Evolutionary conservation across 2,113 vertebrate species (phyloP).

Genomic region (Dissostichus mawsoni): DNA sequence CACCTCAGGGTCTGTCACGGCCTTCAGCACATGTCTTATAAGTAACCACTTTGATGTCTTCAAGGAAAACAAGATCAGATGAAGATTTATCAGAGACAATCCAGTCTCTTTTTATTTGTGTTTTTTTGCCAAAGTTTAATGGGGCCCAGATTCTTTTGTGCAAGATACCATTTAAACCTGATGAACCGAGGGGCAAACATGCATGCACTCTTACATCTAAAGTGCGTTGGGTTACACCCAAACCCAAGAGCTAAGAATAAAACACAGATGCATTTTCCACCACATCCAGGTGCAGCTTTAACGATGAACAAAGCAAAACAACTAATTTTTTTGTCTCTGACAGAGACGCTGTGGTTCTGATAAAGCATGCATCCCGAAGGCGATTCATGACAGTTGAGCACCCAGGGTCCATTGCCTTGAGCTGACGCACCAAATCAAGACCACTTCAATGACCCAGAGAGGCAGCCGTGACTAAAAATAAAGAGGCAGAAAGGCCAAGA

Average conservation of each 20-base stretch:
- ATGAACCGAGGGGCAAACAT: constrained; percentile 42
- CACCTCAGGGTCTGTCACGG: constrained; percentile 23
- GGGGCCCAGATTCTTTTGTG: constrained; percentile 62
- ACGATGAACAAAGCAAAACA: constrained; percentile 40
- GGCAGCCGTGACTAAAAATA: constrained; percentile 83
- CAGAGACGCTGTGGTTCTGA: constrained; percentile 38
- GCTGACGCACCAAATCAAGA: constrained; percentile 68
- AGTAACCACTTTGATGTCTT: constrained; percentile 43
- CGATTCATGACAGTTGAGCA: constrained; percentile 64
- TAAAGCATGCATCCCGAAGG: constrained; percentile 42
- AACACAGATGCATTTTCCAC: constrained; percentile 31
- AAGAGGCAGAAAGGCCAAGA: constrained; percentile 78
- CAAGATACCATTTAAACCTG: constrained; percentile 69
- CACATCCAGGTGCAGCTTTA: constrained; percentile 57
- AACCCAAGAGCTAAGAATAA: constrained; percentile 37
- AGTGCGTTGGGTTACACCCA: constrained; percentile 16
- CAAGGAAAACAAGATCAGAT: constrained; percentile 44
- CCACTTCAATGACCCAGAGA: constrained; percentile 80
- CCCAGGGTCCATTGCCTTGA: constrained; percentile 43
- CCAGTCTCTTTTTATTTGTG: constrained; percentile 66
- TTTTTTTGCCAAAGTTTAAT: constrained; percentile 73
- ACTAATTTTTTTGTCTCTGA: constrained; percentile 34
- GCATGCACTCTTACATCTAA: constrained; percentile 38
- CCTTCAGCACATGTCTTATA: constrained; percentile 28
- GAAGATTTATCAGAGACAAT: constrained; percentile 62